phyloP scores from a whole-genome alignment of 2,113 vertebrate genomes.

The Perognathus longimembris region DNA sequence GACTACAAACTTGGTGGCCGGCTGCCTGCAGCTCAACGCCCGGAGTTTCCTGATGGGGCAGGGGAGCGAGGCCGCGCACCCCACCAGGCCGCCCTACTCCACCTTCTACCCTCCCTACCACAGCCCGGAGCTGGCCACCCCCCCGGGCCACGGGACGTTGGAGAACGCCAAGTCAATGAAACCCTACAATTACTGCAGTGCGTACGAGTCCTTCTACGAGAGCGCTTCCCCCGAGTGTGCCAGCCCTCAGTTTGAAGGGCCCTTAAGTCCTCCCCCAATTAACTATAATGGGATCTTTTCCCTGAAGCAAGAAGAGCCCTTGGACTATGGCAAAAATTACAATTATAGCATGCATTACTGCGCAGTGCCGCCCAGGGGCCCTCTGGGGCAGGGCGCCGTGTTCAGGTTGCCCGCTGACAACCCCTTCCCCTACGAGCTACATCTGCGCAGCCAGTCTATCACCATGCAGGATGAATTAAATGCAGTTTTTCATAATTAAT shows the following conservation, averaged over 20 bases:
- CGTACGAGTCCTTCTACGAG: slow-evolving; percentile 97
- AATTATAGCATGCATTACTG: slow-evolving; percentile 99
- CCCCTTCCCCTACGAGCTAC: slow-evolving; percentile 98
- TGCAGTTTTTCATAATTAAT: slow-evolving; percentile 98
- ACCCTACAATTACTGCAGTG: slow-evolving; percentile 94
- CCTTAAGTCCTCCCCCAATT: slow-evolving; percentile 96
- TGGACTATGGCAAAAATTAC: slow-evolving; percentile 96
- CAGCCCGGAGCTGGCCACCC: slow-evolving; percentile 93
- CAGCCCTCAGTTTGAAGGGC: slow-evolving; percentile 96
- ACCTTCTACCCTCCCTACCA: slow-evolving; percentile 94
- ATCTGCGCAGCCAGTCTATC: slow-evolving; percentile 97
- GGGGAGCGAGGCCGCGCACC: slow-evolving; percentile 92
- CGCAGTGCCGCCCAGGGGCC: slow-evolving; percentile 94
- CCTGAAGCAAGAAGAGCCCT: slow-evolving; percentile 97
- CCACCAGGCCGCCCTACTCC: slow-evolving; percentile 93
- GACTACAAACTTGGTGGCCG: slow-evolving; percentile 99
- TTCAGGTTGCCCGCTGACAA: slow-evolving; percentile 97
- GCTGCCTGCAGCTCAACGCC: slow-evolving; percentile 99
- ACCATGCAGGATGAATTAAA: slow-evolving; percentile 98
- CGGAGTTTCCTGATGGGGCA: slow-evolving; percentile 97
- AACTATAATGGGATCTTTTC: slow-evolving; percentile 99
- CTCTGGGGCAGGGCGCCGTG: slow-evolving; percentile 96
- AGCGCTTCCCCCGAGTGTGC: slow-evolving; percentile 95
- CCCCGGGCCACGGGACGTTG: slow-evolving; percentile 91
- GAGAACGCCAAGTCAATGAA: slow-evolving; percentile 96